Evolutionary conservation across 2,888 invertebrate genomes (phyloP).

Genomic region (Pheosia tremula): DNA sequence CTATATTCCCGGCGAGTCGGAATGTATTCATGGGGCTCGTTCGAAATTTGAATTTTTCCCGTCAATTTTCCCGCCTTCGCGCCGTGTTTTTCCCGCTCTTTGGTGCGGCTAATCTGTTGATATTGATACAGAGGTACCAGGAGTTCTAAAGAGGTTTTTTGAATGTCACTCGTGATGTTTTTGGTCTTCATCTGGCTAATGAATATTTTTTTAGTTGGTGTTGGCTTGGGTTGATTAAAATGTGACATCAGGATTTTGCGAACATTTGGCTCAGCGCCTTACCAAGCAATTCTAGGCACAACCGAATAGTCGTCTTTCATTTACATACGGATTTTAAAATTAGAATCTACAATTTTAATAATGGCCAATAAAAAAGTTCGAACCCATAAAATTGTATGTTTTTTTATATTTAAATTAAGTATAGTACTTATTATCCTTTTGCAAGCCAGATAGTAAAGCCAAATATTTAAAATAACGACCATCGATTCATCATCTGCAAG

Average conservation of each 20-base stretch:
- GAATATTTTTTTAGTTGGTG: neutral
- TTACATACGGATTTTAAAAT: too few relatives aligned
- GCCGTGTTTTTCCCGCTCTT: slow-evolving; percentile 58
- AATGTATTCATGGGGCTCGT: slow-evolving; percentile 75
- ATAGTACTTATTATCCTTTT: neutral
- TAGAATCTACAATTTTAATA: too few relatives aligned
- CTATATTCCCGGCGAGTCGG: slow-evolving; percentile 66
- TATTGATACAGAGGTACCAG: slow-evolving; percentile 61
- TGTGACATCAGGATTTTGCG: too few relatives aligned
- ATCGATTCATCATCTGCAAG: slow-evolving; percentile 62
- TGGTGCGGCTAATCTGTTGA: slow-evolving; percentile 73
- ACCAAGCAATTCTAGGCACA: too few relatives aligned
- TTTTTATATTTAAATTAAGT: too few relatives aligned
- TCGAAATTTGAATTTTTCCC: slow-evolving; percentile 47
- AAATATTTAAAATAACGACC: slow-evolving; percentile 25
- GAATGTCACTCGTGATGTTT: slow-evolving; percentile 28
- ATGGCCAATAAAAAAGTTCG: too few relatives aligned
- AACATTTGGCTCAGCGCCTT: too few relatives aligned
- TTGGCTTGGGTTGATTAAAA: too few relatives aligned
- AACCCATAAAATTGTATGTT: too few relatives aligned
- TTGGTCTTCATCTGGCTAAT: slow-evolving; percentile 7
- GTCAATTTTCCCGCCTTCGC: slow-evolving; percentile 44
- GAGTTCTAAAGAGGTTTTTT: slow-evolving; percentile 29
- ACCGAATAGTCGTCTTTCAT: too few relatives aligned
- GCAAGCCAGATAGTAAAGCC: neutral